Base-by-base conservation (phyloP, 2,888 invertebrate genomes). In the Eutolmus rufibarbis region DNA sequence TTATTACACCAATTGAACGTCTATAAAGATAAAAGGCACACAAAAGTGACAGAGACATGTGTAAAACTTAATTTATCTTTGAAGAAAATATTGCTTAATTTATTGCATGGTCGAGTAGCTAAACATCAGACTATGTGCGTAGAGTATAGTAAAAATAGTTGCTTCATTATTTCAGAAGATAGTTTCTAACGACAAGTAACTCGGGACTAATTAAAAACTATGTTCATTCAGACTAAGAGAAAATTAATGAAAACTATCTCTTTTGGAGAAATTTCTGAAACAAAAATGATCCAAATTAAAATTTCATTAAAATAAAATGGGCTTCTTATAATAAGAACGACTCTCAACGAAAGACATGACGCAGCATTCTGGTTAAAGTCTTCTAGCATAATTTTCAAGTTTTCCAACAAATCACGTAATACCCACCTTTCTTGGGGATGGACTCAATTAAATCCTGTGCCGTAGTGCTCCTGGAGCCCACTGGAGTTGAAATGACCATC, bases 401-500 rank as follows among this genome's bases (percentile, higher is more conserved):
- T 66, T 76, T 76, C 37, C 76, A 40, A 40, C 40, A 37, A 40
- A 76, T 34, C 40, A 37, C 76, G n/a, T 76, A 74, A 51, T 40
- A 77, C 86, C 23, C 77, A 87, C 87, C 87, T 74, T 87, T 46
- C 74, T 74, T 51, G 40, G 87, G 87, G 28, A 87, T 87, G 34
- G 81, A 74, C 43, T 87, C 81, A 81, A 87, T 87, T 81, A 87
- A 81, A 43, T 56, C 51, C 23, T 51, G 74, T 51, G 74, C 87
- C 19, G 81, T 34, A 16, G 87, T 43, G 1, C 31, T 51, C 28
- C 56, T 51, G 0, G 43, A 51, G 28, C 56, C 28, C 28, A 56
- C 31, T 31, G 51, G 81, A 16, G 81, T 31, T 81, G 56, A 81
- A 81, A 51, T 51, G 56, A 81, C 28, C 81, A 56, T 31, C 81